Evolutionary conservation across 2,797 vertebrate genomes (phyloP).

Genomic region (Oreortyx pictus): DNA sequence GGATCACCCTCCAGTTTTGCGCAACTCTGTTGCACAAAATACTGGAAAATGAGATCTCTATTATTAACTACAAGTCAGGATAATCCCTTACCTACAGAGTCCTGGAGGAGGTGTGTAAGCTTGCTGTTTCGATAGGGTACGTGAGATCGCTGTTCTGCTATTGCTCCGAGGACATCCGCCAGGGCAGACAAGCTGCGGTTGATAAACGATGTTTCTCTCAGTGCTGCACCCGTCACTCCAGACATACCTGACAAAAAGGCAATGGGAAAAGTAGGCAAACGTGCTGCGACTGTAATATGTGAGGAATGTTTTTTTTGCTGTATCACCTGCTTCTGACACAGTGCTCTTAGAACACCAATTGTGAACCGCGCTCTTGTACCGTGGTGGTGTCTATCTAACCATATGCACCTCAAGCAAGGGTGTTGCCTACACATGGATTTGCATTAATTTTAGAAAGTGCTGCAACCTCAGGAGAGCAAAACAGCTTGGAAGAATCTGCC

Average conservation of each 20-base stretch:
- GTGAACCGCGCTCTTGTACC: not conserved
- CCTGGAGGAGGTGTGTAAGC: constrained; percentile 89
- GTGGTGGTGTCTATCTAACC: fast-evolving
- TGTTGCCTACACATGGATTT: not conserved
- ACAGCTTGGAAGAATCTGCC: not conserved
- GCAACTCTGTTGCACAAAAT: not conserved
- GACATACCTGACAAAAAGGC: constrained; percentile 79
- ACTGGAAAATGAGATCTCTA: not conserved
- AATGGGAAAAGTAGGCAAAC: not conserved
- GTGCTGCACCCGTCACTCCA: constrained; percentile 81
- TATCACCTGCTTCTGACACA: not conserved
- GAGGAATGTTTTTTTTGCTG: not conserved
- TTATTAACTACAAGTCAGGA: not conserved
- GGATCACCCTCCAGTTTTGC: not conserved
- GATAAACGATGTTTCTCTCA: constrained; percentile 88
- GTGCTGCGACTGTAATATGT: not conserved
- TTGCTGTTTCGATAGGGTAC: constrained; percentile 89
- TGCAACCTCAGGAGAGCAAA: not conserved
- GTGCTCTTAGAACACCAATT: not conserved
- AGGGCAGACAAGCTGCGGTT: constrained; percentile 89
- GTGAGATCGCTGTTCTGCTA: constrained; percentile 84
- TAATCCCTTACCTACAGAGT: constrained; percentile 80
- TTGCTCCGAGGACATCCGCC: constrained; percentile 86
- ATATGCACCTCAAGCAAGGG: not conserved
- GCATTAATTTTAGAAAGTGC: not conserved